phyloP scores from a whole-genome alignment of 1,140 invertebrate genomes.

The Globodera rostochiensis region DNA sequence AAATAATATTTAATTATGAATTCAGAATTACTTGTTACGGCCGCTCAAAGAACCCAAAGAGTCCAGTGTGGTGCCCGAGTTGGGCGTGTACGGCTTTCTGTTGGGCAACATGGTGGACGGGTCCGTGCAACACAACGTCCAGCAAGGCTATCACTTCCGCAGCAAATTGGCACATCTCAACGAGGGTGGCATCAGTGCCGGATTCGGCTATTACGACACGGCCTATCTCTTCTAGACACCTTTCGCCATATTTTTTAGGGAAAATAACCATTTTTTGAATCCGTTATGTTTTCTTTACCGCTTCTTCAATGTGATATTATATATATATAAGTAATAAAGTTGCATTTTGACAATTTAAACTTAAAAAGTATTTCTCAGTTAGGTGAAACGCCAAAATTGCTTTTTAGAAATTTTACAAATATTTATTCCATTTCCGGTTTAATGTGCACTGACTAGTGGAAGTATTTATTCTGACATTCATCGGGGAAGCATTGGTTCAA shows the following conservation, averaged over 20 bases:
- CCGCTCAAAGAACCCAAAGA: conserved; percentile 69
- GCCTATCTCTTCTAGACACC: conserved; percentile 63
- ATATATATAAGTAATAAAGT: no score
- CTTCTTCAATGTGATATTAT: no score
- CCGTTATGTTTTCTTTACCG: no score
- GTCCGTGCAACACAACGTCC: conserved; percentile 71
- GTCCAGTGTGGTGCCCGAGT: conserved; percentile 78
- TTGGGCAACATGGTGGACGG: conserved; percentile 69
- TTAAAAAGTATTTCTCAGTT: no score
- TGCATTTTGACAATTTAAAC: no score
- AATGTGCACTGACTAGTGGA: no score
- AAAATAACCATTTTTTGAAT: no score
- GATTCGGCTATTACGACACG: conserved; percentile 81
- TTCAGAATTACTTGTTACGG: conserved; percentile 81
- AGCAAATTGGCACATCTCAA: conserved; percentile 82
- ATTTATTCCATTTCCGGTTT: no score
- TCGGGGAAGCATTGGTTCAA: background rate
- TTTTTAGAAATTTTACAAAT: no score
- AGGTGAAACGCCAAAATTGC: no score
- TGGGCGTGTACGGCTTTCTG: conserved; percentile 88
- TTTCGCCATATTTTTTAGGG: no score
- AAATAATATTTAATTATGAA: conserved; percentile 60
- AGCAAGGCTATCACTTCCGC: conserved; percentile 86
- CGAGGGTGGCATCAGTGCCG: conserved; percentile 89
- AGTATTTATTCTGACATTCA: background rate